Conservation (phyloP, 2,888 invertebrate species). For the Noctua fimbriata region DNA sequence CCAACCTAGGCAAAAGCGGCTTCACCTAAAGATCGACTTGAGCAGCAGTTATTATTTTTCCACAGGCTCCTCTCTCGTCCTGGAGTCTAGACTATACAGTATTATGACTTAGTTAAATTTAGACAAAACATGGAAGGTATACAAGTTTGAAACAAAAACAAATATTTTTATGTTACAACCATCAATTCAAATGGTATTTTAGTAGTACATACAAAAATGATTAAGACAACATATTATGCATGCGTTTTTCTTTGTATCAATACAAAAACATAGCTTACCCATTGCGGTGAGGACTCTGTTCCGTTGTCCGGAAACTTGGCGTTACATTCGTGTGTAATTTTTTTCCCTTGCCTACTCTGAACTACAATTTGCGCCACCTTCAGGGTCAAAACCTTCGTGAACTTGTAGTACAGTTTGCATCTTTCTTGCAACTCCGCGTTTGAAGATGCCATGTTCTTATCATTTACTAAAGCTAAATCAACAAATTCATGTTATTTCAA, state of each 20-base stretch:
- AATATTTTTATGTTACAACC: background rate
- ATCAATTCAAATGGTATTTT: background rate
- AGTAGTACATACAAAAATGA: background rate
- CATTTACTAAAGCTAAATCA: constrained; percentile 40
- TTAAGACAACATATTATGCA: background rate
- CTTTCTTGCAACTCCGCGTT: constrained; percentile 89
- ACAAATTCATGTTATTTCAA: constrained; percentile 52
- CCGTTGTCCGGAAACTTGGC: constrained; percentile 77
- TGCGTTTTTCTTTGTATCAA: background rate
- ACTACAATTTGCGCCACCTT: constrained; percentile 98
- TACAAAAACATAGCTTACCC: constrained; percentile 74
- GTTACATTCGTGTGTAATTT: constrained; percentile 89
- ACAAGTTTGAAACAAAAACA: background rate
- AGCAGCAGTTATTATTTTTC: background rate
- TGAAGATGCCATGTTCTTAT: constrained; percentile 77
- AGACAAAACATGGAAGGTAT: background rate
- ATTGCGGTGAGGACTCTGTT: constrained; percentile 78
- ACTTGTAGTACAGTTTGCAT: constrained; percentile 96
- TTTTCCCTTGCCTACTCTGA: constrained; percentile 97
- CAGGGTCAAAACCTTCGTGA: constrained; percentile 95
- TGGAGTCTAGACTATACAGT: background rate
- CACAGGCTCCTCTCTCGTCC: background rate
- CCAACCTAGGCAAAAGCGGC: background rate
- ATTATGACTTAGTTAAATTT: background rate
- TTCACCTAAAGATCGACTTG: background rate